Percentiles rank a stretch among this genome's conserved stretches.
Conservation (phyloP, 2,888 invertebrate species). For the Drosophila ezoana region DNA sequence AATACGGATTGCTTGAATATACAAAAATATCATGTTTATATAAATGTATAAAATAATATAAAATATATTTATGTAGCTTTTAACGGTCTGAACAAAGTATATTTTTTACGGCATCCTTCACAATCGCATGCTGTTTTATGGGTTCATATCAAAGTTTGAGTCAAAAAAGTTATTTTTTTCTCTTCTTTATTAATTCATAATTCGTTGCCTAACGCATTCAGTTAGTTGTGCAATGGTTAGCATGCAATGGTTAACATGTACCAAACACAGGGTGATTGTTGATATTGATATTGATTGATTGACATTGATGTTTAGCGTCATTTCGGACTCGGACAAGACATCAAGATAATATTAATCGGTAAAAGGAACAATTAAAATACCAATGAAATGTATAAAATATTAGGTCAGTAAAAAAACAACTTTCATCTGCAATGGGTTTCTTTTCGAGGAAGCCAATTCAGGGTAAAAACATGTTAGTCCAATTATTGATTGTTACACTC, state of each 20-base stretch:
- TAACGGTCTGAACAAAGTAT: too few relatives aligned
- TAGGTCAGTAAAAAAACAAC: constrained; percentile 20
- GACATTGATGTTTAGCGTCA: constrained; percentile 2
- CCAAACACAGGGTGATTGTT: neutral
- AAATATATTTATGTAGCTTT: constrained; percentile 1
- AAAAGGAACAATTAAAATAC: constrained; percentile 16
- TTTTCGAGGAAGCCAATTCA: constrained; percentile 36
- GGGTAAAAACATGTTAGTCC: constrained; percentile 40
- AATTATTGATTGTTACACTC: constrained; percentile 40
- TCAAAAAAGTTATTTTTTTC: neutral
- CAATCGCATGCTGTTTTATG: too few relatives aligned
- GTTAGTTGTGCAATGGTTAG: neutral
- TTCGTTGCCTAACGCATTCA: constrained; percentile 1
- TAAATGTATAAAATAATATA: neutral
- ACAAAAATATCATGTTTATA: neutral
- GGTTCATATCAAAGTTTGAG: too few relatives aligned
- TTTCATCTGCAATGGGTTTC: constrained; percentile 37
- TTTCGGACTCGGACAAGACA: constrained; percentile 4
- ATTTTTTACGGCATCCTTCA: too few relatives aligned
- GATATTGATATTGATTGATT: constrained; percentile 6
- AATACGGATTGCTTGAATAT: constrained; percentile 76
- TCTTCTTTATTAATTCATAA: constrained; percentile 5
- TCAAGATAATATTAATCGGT: constrained; percentile 15
- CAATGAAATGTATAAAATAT: neutral
- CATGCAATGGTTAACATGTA: neutral